phyloP scores from a whole-genome alignment of 2,888 invertebrate species.

The Dynastes hyllus region DNA sequence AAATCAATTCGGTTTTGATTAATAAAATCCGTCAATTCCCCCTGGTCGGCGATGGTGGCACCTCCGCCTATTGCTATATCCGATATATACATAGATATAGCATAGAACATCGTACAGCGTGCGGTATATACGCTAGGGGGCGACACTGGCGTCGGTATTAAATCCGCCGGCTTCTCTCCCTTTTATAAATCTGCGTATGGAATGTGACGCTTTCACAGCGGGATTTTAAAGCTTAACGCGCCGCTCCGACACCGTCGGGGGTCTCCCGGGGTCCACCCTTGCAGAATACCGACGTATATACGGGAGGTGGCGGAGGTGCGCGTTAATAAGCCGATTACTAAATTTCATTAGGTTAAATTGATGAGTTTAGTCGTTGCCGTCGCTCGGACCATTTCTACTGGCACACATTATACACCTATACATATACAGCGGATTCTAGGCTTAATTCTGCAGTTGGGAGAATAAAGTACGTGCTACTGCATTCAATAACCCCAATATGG shows the following conservation, averaged over 20 bases:
- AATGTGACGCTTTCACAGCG: slow-evolving; percentile 62
- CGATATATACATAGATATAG: not conserved
- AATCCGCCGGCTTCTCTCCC: slow-evolving; percentile 46
- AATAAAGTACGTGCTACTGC: too few species aligned
- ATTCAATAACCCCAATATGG: too few species aligned
- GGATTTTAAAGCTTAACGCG: slow-evolving; percentile 60
- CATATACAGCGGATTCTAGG: too few species aligned
- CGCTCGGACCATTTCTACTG: too few species aligned
- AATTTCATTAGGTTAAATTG: slow-evolving; percentile 60
- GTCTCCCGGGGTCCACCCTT: slow-evolving; percentile 52
- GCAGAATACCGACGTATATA: slow-evolving; percentile 2
- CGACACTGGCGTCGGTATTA: slow-evolving; percentile 51
- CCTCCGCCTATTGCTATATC: too few species aligned
- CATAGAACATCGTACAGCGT: too few species aligned
- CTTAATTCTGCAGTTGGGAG: too few species aligned
- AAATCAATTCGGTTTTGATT: slow-evolving; percentile 52
- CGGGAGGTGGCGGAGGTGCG: slow-evolving; percentile 50
- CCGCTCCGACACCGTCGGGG: slow-evolving; percentile 54
- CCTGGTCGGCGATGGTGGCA: slow-evolving; percentile 10
- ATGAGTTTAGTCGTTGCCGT: slow-evolving; percentile 53
- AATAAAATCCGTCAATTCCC: slow-evolving; percentile 57
- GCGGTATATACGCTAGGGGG: not conserved
- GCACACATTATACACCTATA: too few species aligned
- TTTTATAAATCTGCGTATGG: slow-evolving; percentile 61
- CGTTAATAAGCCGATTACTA: slow-evolving; percentile 60